These are phyloP conservation scores for Amphiprion percula DNA, from an alignment of 2,113 vertebrate genomes.

Conservation along the genomic window DNA sequence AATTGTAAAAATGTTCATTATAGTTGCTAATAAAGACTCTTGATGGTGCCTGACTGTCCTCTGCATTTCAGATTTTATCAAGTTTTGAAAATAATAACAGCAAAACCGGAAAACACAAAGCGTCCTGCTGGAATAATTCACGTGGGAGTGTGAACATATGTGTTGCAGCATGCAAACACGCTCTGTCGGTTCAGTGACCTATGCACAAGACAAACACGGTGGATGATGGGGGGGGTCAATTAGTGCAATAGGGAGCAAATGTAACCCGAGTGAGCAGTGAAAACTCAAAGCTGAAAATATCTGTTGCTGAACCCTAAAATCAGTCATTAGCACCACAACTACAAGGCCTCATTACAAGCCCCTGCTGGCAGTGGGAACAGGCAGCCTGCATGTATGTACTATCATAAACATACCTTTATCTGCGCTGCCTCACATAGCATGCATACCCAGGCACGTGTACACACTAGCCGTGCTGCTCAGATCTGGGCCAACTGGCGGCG, in stretches of 20 bases:
- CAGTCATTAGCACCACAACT: slow-evolving; percentile 1
- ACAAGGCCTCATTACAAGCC: background rate
- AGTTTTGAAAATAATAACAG: too few relatives aligned
- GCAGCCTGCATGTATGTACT: slow-evolving; percentile 16
- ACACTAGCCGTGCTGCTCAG: slow-evolving; percentile 59
- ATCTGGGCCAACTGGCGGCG: slow-evolving; percentile 64
- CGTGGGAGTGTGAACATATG: slow-evolving; percentile 70
- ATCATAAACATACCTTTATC: slow-evolving; percentile 57
- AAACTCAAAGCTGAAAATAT: slow-evolving; percentile 19
- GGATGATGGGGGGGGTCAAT: slow-evolving; percentile 16
- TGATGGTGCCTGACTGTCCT: background rate
- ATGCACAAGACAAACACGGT: slow-evolving; percentile 56
- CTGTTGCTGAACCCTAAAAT: slow-evolving; percentile 11
- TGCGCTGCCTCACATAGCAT: slow-evolving; percentile 52
- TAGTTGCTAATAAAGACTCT: too few relatives aligned
- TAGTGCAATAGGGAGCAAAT: slow-evolving; percentile 33
- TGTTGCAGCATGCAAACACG: slow-evolving; percentile 16
- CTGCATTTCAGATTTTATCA: too few relatives aligned
- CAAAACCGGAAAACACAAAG: slow-evolving; percentile 18
- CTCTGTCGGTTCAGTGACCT: slow-evolving; percentile 65
- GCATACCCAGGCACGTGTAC: slow-evolving; percentile 58
- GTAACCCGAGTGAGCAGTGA: slow-evolving; percentile 1
- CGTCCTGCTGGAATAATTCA: slow-evolving; percentile 48
- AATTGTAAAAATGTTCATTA: background rate
- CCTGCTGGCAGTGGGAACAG: background rate